A percentile compares a stretch with the other conserved stretches of the same genome.
Conservation (phyloP, 2,113 vertebrate genomes). For the Vidua macroura region DNA sequence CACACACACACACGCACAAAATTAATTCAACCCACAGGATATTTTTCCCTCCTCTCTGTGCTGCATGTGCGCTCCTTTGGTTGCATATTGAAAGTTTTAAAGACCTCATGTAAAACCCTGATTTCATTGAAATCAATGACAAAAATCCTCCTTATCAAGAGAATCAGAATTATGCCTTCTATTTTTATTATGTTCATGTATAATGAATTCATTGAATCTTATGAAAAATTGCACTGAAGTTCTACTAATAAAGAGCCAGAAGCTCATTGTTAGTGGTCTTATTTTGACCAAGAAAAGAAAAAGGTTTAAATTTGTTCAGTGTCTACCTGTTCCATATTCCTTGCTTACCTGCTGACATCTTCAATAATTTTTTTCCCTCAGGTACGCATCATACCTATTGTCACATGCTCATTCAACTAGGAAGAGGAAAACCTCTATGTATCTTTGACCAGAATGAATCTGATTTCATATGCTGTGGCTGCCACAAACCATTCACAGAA, state of each 20-base stretch:
- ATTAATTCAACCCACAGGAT: background rate
- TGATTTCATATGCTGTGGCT: background rate
- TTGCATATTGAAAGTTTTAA: background rate
- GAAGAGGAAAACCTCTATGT: background rate
- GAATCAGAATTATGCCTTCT: background rate
- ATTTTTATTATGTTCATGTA: background rate
- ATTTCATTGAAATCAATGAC: background rate
- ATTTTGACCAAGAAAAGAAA: background rate
- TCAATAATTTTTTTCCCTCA: background rate
- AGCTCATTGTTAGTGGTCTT: background rate
- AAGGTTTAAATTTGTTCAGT: background rate
- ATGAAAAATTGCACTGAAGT: background rate
- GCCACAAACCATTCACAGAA: background rate
- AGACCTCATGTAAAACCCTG: background rate
- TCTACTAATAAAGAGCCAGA: background rate
- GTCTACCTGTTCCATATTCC: background rate
- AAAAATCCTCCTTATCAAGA: background rate
- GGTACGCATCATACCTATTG: background rate
- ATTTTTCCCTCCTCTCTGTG: background rate
- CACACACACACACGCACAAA: background rate
- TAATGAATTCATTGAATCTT: background rate
- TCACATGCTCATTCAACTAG: background rate
- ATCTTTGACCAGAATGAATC: background rate
- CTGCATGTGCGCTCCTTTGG: accelerated
- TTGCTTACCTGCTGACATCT: background rate